Percentiles rank a stretch among this genome's conserved stretches.
phyloP scores from a whole-genome alignment of 2,888 invertebrate genomes.

The Tinea pellionella region DNA sequence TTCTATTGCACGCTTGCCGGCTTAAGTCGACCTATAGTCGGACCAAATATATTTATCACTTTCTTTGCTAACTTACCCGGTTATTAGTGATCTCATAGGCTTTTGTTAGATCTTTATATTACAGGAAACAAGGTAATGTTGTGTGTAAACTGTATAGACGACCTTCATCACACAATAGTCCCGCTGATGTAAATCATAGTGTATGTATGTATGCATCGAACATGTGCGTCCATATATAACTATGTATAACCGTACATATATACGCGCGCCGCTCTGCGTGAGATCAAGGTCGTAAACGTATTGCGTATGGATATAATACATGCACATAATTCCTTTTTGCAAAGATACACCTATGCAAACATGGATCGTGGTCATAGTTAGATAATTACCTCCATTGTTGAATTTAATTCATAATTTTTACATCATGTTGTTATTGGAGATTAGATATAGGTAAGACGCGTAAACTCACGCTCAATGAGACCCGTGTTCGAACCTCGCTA shows the following conservation, averaged over 20 bases:
- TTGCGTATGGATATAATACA: neutral
- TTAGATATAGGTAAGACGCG: too few relatives aligned
- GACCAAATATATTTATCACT: neutral
- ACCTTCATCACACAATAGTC: conserved; percentile 55
- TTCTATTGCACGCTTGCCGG: too few relatives aligned
- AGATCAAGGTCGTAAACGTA: conserved; percentile 53
- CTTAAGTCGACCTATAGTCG: too few relatives aligned
- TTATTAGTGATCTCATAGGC: neutral
- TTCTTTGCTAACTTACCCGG: neutral
- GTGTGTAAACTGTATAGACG: conserved; percentile 23
- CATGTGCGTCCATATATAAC: conserved; percentile 2
- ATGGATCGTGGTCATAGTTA: too few relatives aligned
- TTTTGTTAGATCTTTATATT: neutral
- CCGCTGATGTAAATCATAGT: neutral
- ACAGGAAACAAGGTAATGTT: neutral
- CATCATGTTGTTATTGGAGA: too few relatives aligned
- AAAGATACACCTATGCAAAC: neutral
- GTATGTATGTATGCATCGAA: neutral
- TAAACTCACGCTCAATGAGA: too few relatives aligned
- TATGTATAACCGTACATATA: conserved; percentile 26
- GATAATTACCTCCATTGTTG: too few relatives aligned
- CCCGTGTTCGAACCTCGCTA: too few relatives aligned
- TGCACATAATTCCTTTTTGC: neutral
- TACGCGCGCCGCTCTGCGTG: conserved; percentile 47
- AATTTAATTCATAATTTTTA: too few relatives aligned